These are phyloP conservation scores for Batillaria attramentaria DNA, from an alignment of 1,140 invertebrate genomes.

Conservation along the genomic window DNA sequence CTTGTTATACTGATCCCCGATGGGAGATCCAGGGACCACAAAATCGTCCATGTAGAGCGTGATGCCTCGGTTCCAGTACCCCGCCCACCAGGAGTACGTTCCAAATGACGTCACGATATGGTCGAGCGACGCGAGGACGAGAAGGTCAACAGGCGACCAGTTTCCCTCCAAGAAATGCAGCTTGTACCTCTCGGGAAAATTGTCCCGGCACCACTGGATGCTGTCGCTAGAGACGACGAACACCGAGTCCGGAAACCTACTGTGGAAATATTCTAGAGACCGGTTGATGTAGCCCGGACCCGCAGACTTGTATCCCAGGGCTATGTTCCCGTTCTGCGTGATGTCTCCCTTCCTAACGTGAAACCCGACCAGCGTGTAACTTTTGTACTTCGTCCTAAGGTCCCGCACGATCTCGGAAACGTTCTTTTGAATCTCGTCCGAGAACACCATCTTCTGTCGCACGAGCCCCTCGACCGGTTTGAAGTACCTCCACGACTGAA, in stretches of 20 bases:
- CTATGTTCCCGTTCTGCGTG: constrained; percentile 3
- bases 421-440: too few species aligned
- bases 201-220: constrained; percentile 38
- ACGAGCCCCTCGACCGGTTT: too few species aligned
- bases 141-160: constrained; percentile 55
- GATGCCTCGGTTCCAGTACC: constrained; percentile 50
- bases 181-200: constrained; percentile 7
- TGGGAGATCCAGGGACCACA: constrained; percentile 20
- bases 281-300: constrained; percentile 37
- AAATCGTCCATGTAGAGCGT: constrained; percentile 48
- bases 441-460: too few species aligned
- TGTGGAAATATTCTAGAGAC: constrained; percentile 45
- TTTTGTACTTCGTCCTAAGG: too few species aligned
- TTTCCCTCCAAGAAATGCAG: constrained; percentile 28
- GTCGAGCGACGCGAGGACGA: constrained; percentile 42
- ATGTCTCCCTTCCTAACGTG: constrained; percentile 58
- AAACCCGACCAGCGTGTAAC: constrained; percentile 48
- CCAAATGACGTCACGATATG: constrained; percentile 55
- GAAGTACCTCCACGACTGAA: too few species aligned
- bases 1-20: constrained; percentile 12
- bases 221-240: constrained; percentile 53
- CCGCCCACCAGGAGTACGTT: constrained; percentile 59
- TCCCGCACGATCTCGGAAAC: too few species aligned
- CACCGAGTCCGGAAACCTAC: constrained; percentile 30
- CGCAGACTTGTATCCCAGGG: constrained; percentile 40